phyloP scores from a whole-genome alignment of 2,113 vertebrate genomes.

The Chionomys nivalis region DNA sequence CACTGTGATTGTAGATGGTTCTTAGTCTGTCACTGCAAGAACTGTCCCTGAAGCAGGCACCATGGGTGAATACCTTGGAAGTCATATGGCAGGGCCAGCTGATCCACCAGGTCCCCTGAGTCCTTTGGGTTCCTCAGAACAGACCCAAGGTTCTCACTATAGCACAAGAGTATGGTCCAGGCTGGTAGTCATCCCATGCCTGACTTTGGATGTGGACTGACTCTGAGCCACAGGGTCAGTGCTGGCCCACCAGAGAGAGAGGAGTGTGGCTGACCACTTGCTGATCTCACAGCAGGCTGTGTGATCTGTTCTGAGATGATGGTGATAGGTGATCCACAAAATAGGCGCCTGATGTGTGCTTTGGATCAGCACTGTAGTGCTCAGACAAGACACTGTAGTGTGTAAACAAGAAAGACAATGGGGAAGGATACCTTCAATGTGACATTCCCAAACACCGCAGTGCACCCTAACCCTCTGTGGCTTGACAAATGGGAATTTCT shows the following conservation, averaged over 20 bases:
- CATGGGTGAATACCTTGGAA: too few species aligned
- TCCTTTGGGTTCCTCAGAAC: background rate
- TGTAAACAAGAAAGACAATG: background rate
- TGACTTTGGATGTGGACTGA: too few species aligned
- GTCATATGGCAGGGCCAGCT: background rate
- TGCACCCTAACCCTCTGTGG: background rate
- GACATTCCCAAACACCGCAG: accelerated
- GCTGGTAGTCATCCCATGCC: too few species aligned
- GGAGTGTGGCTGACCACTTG: background rate
- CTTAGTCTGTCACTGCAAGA: too few species aligned
- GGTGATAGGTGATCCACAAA: too few species aligned
- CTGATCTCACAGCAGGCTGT: background rate
- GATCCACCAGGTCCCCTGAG: background rate
- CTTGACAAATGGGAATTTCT: accelerated
- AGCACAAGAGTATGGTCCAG: background rate
- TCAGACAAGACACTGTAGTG: background rate
- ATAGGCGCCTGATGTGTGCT: background rate
- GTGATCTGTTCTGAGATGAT: background rate
- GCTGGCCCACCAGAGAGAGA: background rate
- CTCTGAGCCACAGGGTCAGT: background rate
- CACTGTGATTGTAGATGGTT: background rate
- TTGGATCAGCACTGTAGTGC: accelerated
- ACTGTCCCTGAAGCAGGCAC: background rate
- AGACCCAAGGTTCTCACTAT: too few species aligned
- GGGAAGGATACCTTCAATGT: accelerated